Conservation (phyloP, 2,113 vertebrate species). For the Engraulis encrasicolus region DNA sequence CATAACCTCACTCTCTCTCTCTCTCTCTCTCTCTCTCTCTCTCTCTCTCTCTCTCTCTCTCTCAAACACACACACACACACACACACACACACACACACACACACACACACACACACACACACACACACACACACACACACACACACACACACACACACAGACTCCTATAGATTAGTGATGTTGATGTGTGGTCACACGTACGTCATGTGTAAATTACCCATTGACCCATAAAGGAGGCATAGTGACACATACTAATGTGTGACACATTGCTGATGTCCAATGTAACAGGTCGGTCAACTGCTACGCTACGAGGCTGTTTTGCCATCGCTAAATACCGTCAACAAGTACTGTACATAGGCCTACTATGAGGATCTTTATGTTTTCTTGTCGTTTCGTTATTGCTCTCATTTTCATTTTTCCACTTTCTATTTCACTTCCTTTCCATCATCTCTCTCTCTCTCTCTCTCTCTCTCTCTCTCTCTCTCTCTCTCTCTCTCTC, state of each 20-base stretch:
- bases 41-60: background rate
- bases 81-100: slow-evolving; percentile 51
- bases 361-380: too few species aligned
- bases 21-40: background rate
- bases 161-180: slow-evolving; percentile 33
- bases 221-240: background rate
- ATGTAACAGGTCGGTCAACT: background rate
- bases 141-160: slow-evolving; percentile 52
- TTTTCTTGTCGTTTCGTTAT: background rate
- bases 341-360: too few species aligned
- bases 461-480: slow-evolving; percentile 45
- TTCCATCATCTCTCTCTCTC: slow-evolving; percentile 33
- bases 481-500: background rate
- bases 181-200: slow-evolving; percentile 40
- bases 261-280: background rate
- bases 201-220: background rate
- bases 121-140: slow-evolving; percentile 42
- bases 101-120: background rate
- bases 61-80: slow-evolving; percentile 34
- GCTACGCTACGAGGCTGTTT: too few species aligned
- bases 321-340: too few species aligned
- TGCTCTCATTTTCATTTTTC: background rate
- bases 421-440: background rate
- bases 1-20: slow-evolving; percentile 39
- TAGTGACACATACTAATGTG: background rate